Percentiles rank a stretch among this genome's conserved stretches.
phyloP scores from a whole-genome alignment of 2,888 invertebrate species.

The Perizoma affinitatum region DNA sequence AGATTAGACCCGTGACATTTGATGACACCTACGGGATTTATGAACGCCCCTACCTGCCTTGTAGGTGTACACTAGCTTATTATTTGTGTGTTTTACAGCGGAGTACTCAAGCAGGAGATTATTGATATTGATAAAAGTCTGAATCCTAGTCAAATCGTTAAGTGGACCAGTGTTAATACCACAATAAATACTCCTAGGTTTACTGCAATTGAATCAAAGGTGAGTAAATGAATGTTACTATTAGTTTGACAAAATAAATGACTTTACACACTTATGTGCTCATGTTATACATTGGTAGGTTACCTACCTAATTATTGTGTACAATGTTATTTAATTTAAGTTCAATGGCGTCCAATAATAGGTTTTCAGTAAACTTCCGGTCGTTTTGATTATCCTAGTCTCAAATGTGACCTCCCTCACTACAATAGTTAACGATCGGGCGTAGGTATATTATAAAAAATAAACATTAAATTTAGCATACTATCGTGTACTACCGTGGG shows the following conservation, averaged over 20 bases:
- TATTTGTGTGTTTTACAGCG: conserved; percentile 57
- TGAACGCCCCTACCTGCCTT: too few relatives aligned
- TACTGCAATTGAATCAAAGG: conserved; percentile 72
- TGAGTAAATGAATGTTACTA: conserved; percentile 46
- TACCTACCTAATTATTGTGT: too few relatives aligned
- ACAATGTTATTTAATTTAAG: background rate
- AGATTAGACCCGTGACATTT: too few relatives aligned
- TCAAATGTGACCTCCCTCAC: conserved; percentile 15
- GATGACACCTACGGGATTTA: too few relatives aligned
- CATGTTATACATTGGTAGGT: too few relatives aligned
- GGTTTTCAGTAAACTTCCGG: conserved; percentile 42
- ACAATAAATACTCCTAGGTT: conserved; percentile 52
- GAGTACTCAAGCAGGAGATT: conserved; percentile 70
- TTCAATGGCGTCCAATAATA: conserved; percentile 40
- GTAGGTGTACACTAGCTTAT: too few relatives aligned
- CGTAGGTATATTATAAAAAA: background rate
- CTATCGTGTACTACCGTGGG: too few relatives aligned
- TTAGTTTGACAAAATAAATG: too few relatives aligned
- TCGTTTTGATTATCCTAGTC: conserved; percentile 19
- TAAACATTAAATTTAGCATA: too few relatives aligned
- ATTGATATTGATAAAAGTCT: conserved; percentile 50
- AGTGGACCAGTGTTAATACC: conserved; percentile 40
- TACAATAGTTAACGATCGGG: conserved; percentile 22
- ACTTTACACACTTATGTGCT: too few relatives aligned
- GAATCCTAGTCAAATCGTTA: conserved; percentile 50